Evolutionary conservation across 2,797 vertebrate species (phyloP), one percentile per base, ranked within the genome.

Genomic region (Pangasius krempfi): DNA sequence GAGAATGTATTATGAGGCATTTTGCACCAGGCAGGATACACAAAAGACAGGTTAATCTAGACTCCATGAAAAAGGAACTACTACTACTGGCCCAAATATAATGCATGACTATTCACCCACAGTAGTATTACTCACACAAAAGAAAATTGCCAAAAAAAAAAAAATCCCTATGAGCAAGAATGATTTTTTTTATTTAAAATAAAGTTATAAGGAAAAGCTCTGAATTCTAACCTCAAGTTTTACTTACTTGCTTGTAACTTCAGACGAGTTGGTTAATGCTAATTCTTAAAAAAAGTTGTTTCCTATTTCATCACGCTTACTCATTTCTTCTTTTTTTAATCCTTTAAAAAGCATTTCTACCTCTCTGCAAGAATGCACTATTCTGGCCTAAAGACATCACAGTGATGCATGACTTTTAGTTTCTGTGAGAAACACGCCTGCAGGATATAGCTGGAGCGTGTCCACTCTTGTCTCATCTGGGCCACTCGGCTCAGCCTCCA

Each of bases 401-500:
- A 75, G 68, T 86, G 88, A 89, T 86, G 76, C 90, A 70, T 87
- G 85, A 68, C 68, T 37, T 89, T 72, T 80, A 68, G 73, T 60
- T 27, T 83, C 70, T 22, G 58, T 85, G 40, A 81, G 79, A 47
- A 88, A 64, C 79, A 75, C 7, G 62, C 33, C 87, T 79, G 84
- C 75, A 88, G 78, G 37, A 79, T 70, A 78, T 89, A 83, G 84
- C 30, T 75, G 10, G 70, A 89, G 50, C 7, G 16, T 72, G 54
- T 83, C 78, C 75, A 79, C 85, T 88, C 87, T 81, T 87, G 70
- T 76, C 81, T 88, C 66, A 81, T 80, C 76, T 80, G 73, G 56
- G 64, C 56, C 73, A 40, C 44, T 27, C 68, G n/a, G 20, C 75
- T 88, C 56, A 68, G 64, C 30, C 52, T 88, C 89, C 56, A 79